Percentiles rank a stretch among this genome's conserved stretches.
Conservation (phyloP, 2,888 invertebrate species). For the Digitonthophagus gazella region DNA sequence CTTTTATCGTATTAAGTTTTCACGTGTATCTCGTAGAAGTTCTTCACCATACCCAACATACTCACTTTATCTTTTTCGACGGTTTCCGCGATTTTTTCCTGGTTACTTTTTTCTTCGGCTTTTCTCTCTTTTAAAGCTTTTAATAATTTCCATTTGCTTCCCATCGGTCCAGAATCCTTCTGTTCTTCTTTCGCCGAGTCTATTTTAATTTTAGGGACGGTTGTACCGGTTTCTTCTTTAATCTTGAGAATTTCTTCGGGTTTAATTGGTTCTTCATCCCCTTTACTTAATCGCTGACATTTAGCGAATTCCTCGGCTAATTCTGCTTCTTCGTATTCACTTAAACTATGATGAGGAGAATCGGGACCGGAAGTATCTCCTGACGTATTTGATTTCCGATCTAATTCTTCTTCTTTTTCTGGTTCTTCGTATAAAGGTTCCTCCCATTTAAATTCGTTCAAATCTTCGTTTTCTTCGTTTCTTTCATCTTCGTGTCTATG, state of each 20-base stretch:
- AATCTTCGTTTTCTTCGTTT: not conserved
- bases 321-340: slow-evolving; percentile 68
- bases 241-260: slow-evolving; percentile 47
- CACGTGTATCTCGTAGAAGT: slow-evolving; percentile 66
- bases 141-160: slow-evolving; percentile 87
- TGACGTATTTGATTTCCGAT: slow-evolving; percentile 60
- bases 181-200: slow-evolving; percentile 48
- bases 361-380: slow-evolving; percentile 89
- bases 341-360: slow-evolving; percentile 74
- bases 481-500: slow-evolving; percentile 38
- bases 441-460: not conserved
- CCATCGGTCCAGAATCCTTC: slow-evolving; percentile 55
- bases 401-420: slow-evolving; percentile 42
- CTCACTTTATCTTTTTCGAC: slow-evolving; percentile 72
- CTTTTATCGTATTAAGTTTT: slow-evolving; percentile 53
- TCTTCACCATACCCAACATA: slow-evolving; percentile 68
- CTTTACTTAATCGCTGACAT: slow-evolving; percentile 25
- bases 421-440: slow-evolving; percentile 22
- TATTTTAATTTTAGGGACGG: slow-evolving; percentile 55
- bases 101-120: slow-evolving; percentile 79
- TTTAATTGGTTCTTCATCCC: slow-evolving; percentile 45
- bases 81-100: slow-evolving; percentile 63
- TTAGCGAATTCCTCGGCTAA: slow-evolving; percentile 50
- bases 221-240: slow-evolving; percentile 43
- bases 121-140: slow-evolving; percentile 88